These are phyloP conservation scores for Macrotis lagotis DNA, from an alignment of 2,113 vertebrate species.

Conservation along the genomic window DNA sequence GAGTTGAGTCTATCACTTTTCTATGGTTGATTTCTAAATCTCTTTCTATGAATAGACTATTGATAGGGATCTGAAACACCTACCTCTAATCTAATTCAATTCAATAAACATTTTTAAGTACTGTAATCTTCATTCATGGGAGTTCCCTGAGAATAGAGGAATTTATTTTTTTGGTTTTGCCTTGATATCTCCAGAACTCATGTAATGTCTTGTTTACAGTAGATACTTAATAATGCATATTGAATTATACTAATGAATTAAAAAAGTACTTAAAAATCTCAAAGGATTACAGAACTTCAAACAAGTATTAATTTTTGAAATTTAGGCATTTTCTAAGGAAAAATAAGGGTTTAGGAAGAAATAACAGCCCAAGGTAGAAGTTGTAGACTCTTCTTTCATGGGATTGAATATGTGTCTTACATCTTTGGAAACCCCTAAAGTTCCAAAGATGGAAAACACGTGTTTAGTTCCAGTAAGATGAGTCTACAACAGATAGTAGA, in stretches of 20 bases:
- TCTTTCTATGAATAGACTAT: background rate
- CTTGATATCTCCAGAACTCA: background rate
- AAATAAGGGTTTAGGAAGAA: background rate
- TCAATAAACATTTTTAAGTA: background rate
- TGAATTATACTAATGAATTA: background rate
- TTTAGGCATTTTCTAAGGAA: background rate
- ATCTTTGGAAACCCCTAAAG: background rate
- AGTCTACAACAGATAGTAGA: background rate
- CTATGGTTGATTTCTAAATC: background rate
- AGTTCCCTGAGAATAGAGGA: background rate
- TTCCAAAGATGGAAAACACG: background rate
- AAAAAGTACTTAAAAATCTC: background rate
- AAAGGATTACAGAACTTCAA: background rate
- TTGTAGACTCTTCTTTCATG: too few species aligned
- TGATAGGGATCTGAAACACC: background rate
- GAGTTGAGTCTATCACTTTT: background rate
- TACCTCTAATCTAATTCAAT: background rate
- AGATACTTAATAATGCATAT: background rate
- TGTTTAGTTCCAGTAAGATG: background rate
- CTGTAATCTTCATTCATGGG: background rate
- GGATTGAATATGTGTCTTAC: too few species aligned
- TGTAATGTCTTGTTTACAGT: background rate
- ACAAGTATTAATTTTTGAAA: background rate
- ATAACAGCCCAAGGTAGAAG: too few species aligned
- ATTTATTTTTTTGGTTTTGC: background rate